Evolutionary conservation across 2,888 invertebrate genomes (phyloP).

Genomic region (Acrobeloides nanus): DNA sequence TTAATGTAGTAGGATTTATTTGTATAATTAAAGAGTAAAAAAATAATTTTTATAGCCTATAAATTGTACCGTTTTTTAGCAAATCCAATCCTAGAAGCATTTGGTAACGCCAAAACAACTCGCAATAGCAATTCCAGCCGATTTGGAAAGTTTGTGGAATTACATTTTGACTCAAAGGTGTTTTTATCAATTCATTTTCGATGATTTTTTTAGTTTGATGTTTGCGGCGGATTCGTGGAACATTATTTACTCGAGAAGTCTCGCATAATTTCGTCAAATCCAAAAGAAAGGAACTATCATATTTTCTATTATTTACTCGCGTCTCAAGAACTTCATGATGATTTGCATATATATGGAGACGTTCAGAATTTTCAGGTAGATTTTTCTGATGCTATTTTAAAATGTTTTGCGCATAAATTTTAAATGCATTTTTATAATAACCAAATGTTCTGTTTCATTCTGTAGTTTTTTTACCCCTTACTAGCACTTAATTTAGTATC

Average conservation of each 20-base stretch:
- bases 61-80: conserved; percentile 24
- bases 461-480: too few relatives aligned
- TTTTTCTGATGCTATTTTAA: conserved; percentile 70
- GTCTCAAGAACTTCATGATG: too few relatives aligned
- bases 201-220: too few relatives aligned
- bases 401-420: conserved; percentile 67
- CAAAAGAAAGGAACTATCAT: conserved; percentile 90
- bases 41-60: neutral
- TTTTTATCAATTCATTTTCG: too few relatives aligned
- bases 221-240: conserved; percentile 88
- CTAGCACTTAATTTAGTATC: too few relatives aligned
- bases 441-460: too few relatives aligned
- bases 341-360: too few relatives aligned
- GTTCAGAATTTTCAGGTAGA: conserved; percentile 74
- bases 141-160: conserved; percentile 97
- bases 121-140: conserved; percentile 94
- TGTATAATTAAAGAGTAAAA: too few relatives aligned
- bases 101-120: too few relatives aligned
- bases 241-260: conserved; percentile 95
- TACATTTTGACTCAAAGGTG: conserved; percentile 87
- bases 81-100: conserved; percentile 52
- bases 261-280: conserved; percentile 70
- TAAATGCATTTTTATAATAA: too few relatives aligned
- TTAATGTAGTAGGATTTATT: too few relatives aligned
- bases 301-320: conserved; percentile 92